Evolutionary conservation across 2,888 invertebrate species (phyloP).

Genomic region (Hoplodrina blanda): DNA sequence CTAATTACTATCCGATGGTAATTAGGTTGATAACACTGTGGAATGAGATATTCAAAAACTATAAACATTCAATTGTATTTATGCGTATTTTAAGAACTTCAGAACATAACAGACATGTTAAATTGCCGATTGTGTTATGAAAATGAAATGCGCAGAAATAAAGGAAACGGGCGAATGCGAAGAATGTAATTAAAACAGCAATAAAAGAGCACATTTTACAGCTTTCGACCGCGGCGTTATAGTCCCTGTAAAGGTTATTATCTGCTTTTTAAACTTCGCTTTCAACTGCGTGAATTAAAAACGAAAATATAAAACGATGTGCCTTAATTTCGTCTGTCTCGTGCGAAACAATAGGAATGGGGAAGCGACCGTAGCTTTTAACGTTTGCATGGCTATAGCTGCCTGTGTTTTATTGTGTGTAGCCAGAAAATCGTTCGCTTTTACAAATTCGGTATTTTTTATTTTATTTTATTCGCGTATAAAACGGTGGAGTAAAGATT

Average conservation of each 20-base stretch:
- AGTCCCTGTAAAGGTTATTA: slow-evolving; percentile 82
- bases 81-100: slow-evolving; percentile 15
- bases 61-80: not conserved
- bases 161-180: slow-evolving; percentile 76
- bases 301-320: slow-evolving; percentile 83
- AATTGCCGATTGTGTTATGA: slow-evolving; percentile 70
- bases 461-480: slow-evolving; percentile 56
- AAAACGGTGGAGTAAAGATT: slow-evolving; percentile 51
- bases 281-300: slow-evolving; percentile 84
- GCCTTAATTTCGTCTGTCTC: slow-evolving; percentile 84
- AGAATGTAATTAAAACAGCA: slow-evolving; percentile 87
- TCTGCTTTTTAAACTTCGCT: slow-evolving; percentile 86
- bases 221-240: slow-evolving; percentile 79
- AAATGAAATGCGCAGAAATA: slow-evolving; percentile 74
- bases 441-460: slow-evolving; percentile 60
- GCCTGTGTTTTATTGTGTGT: slow-evolving; percentile 64
- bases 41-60: not conserved
- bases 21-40: not conserved
- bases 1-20: slow-evolving; percentile 71
- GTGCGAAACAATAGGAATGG: slow-evolving; percentile 79
- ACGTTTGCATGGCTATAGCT: slow-evolving; percentile 69
- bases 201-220: slow-evolving; percentile 85
- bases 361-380: slow-evolving; percentile 72
- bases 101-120: slow-evolving; percentile 49
- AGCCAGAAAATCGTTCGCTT: slow-evolving; percentile 60